Base-by-base conservation (phyloP, 2,113 vertebrate genomes). In the Caranx melampygus region DNA sequence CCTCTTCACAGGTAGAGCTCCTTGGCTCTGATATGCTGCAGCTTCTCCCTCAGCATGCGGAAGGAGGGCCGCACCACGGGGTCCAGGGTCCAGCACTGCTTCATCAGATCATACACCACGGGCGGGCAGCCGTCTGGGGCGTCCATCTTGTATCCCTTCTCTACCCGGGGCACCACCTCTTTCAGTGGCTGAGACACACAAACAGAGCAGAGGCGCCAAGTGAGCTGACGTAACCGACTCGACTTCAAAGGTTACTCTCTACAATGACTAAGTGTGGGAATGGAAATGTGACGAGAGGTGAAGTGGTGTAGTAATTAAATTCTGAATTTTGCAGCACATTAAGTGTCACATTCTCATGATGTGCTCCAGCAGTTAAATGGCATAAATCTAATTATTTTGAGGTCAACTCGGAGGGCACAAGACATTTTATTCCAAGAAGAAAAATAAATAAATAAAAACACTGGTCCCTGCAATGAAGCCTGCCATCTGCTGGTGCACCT, bases 61-160 rank as follows among this genome's bases (percentile, higher is more conserved):
- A 99, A 99, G 80, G 97, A 95, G 2, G 98, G 98, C 91, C 97
- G 92, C 31, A 91, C 82, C 21, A 84, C 59, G 0, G 97, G 69
- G 44, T 99, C 98, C 94, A 99, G 92, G 75, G 95, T 96, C 98
- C 98, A 99, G 95, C 98, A 99, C 92, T 97, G 96, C 94, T 97
- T 98, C 98, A 99, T 99, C 91, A 98, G 94, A 73, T 98, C 97
- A 0, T 98, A 98, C 72, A 99, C 97, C 0, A 96, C 95, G 0
- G 94, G 85, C 0, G 97, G 93, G 83, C 98, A 99, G 63, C 97
- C 96, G 0, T 99, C 98, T 0, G 98, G 98, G 55, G 97, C 93
- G 0, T 99, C 98, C 98, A 99, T 99, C 94, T 97, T 98, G 82
- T 99, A 99, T 84, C 98, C 98, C 92, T 97, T 98, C 94, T 98